Percentiles rank a stretch among this genome's conserved stretches.
Conservation (phyloP, 2,797 vertebrate genomes). For the Aselliscus stoliczkanus region DNA sequence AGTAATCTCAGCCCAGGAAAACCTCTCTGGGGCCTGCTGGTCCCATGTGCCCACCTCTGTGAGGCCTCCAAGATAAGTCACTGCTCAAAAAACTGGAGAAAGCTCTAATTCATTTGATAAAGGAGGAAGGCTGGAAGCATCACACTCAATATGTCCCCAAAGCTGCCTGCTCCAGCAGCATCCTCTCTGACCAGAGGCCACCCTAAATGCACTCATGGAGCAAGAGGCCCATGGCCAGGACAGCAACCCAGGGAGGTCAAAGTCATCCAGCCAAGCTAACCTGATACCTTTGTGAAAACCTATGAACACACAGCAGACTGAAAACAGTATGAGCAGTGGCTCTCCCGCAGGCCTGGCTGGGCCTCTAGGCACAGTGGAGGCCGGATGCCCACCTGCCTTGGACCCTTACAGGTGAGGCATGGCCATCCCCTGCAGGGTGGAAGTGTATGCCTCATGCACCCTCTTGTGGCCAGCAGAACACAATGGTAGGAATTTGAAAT, state of each 20-base stretch:
- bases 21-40: not conserved
- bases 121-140: not conserved
- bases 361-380: too few species aligned
- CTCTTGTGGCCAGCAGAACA: not conserved
- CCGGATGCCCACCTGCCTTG: not conserved
- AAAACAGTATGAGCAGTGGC: not conserved
- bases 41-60: not conserved
- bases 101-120: not conserved
- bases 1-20: not conserved
- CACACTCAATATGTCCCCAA: not conserved
- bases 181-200: not conserved
- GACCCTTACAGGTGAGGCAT: not conserved
- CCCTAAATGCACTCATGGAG: not conserved
- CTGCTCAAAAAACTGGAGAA: not conserved
- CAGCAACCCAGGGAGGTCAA: not conserved
- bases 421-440: too few species aligned
- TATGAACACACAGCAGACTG: not conserved
- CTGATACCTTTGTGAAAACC: not conserved
- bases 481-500: not conserved
- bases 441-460: not conserved
- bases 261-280: not conserved
- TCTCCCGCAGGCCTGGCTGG: not conserved
- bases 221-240: not conserved
- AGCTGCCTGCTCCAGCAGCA: accelerated
- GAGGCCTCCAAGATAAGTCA: not conserved